Evolutionary conservation across 1,140 invertebrate genomes (phyloP).

Genomic region (Drosophila insularis): DNA sequence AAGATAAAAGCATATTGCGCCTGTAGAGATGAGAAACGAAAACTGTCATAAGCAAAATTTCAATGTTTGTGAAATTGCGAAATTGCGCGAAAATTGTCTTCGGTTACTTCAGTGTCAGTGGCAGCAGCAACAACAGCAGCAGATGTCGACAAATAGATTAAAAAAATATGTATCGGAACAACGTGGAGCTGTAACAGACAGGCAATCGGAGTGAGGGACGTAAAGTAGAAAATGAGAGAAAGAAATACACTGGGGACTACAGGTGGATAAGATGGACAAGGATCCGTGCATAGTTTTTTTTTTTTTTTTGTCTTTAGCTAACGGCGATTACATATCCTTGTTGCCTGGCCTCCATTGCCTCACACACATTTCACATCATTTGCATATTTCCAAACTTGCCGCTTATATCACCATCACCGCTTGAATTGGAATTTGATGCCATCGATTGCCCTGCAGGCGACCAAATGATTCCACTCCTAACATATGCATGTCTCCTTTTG

Average conservation of each 20-base stretch:
- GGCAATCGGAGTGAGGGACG: not conserved
- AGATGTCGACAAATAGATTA: conserved; percentile 56
- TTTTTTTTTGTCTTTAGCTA: conserved; percentile 1
- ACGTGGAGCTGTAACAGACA: conserved; percentile 27
- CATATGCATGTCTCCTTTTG: not conserved
- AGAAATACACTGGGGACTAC: conserved; percentile 21
- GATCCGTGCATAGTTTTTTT: conserved; percentile 1
- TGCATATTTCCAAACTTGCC: conserved; percentile 50
- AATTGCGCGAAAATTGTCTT: conserved; percentile 68
- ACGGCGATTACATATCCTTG: conserved; percentile 37
- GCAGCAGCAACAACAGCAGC: conserved; percentile 18
- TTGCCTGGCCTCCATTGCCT: conserved; percentile 25
- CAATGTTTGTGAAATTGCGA: conserved; percentile 26
- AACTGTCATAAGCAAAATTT: conserved; percentile 52
- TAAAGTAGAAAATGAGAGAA: not conserved
- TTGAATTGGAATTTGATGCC: conserved; percentile 30
- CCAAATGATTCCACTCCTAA: not conserved
- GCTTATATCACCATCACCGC: conserved; percentile 53
- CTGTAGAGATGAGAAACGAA: conserved; percentile 42
- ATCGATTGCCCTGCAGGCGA: conserved; percentile 39
- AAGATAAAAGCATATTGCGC: conserved; percentile 27
- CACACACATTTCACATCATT: conserved; percentile 46
- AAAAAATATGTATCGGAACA: conserved; percentile 60
- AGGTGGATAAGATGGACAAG: conserved; percentile 46
- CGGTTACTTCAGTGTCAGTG: conserved; percentile 55